Evolutionary conservation across 2,113 vertebrate species (phyloP), one percentile per base, ranked within the genome.

Genomic region (Stigmatopora argus): DNA sequence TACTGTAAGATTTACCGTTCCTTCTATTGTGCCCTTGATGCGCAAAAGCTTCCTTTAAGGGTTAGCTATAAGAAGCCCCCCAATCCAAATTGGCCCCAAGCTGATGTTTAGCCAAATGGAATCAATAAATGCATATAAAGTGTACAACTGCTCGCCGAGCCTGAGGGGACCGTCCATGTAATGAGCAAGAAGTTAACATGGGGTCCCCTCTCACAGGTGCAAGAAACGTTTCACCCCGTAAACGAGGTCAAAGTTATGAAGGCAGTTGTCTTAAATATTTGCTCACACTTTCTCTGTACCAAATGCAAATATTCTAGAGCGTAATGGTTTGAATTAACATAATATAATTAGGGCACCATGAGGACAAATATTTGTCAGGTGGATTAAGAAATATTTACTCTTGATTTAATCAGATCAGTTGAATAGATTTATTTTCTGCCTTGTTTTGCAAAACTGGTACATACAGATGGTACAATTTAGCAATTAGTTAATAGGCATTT

Each of bases 211-310:
- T 49, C 45, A n/a, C 7, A 68, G 51, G 67, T 70, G 41, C 41
- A 23, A 67, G 26, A 13, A 31, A 68, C 67, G 47, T 34, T 23
- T 67, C 3, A 10, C 45, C 23, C 53, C 21, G 31, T 13, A 56
- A 31, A 31, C 53, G 1, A 6, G 23, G 53, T 56, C 53, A 56
- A 56, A 56, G 53, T 17, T 56, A 56, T 31, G 53, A 56, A 31
- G 14, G 23, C 13, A 56, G 53, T 47, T 55, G 73, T 38, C 11
- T 56, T 76, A 44, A 78, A 73, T 78, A 74, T 81, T 81, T 72
- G 62, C 58, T n/a, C 23, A 19, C 13, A 4, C 13, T 49, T 62
- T 56, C 58, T 21, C 70, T 65, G 19, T 63, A 38, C 56, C 53
- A 51, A 67, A 65, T 14, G 53, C 66, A 73, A 74, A 82, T 72